Evolutionary conservation across 1,140 invertebrate genomes (phyloP).

Genomic region (Hirudo medicinalis): DNA sequence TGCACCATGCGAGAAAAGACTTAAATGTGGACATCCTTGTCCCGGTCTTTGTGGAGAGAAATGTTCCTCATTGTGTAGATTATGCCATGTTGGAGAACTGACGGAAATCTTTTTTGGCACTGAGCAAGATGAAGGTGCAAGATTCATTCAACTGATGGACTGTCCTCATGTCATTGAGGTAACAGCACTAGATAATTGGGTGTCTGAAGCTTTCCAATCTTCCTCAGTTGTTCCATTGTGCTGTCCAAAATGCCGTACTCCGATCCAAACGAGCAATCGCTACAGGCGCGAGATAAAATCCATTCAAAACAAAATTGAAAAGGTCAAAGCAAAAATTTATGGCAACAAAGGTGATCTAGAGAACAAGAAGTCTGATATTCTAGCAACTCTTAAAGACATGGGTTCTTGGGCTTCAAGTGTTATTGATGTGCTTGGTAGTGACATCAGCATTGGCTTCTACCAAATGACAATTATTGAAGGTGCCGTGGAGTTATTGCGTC

Average conservation of each 20-base stretch:
- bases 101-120: slow-evolving; percentile 45
- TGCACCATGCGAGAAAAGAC: slow-evolving; percentile 27
- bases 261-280: slow-evolving; percentile 49
- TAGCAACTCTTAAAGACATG: no score
- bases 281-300: slow-evolving; percentile 50
- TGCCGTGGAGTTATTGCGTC: no score
- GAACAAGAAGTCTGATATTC: not conserved
- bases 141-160: slow-evolving; percentile 49
- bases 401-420: no score
- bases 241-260: slow-evolving; percentile 53
- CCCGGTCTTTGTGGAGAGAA: slow-evolving; percentile 52
- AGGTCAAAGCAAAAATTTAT: slow-evolving; percentile 41
- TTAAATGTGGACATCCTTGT: slow-evolving; percentile 52
- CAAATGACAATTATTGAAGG: no score
- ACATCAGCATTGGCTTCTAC: no score
- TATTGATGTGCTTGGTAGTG: no score
- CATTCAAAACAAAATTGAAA: slow-evolving; percentile 45
- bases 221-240: slow-evolving; percentile 44
- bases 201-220: slow-evolving; percentile 34
- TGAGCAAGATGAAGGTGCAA: slow-evolving; percentile 37
- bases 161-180: slow-evolving; percentile 52
- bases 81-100: slow-evolving; percentile 44
- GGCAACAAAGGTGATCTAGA: slow-evolving; percentile 11
- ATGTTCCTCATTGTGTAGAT: slow-evolving; percentile 40
- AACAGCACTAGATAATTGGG: slow-evolving; percentile 46